Percentiles rank a stretch among this genome's conserved stretches.
These are phyloP conservation scores for Hystrix brachyura DNA, from an alignment of 2,113 vertebrate species.

Conservation along the genomic window DNA sequence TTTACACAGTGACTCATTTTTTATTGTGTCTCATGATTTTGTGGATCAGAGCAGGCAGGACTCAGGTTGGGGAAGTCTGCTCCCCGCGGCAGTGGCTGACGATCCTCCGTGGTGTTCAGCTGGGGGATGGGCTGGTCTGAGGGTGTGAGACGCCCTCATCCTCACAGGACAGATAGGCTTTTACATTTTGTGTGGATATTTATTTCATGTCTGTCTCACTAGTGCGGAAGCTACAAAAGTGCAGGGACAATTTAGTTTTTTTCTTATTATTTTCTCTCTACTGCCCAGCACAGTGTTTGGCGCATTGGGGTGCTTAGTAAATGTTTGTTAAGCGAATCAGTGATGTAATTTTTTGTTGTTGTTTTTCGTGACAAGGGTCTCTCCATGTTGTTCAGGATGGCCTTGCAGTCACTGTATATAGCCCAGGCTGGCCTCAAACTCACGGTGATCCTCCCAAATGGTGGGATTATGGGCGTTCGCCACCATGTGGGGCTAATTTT, in stretches of 20 bases:
- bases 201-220: neutral
- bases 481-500: neutral
- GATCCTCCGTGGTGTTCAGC: neutral
- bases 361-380: neutral
- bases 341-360: neutral
- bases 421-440: neutral
- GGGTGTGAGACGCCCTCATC: neutral
- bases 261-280: neutral
- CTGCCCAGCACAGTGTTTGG: neutral
- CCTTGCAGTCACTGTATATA: too few relatives aligned
- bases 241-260: neutral
- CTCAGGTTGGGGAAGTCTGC: neutral
- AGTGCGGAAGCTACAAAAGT: neutral
- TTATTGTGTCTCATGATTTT: neutral
- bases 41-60: neutral
- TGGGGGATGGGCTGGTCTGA: neutral
- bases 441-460: neutral
- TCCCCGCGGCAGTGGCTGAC: neutral
- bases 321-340: neutral
- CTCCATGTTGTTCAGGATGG: neutral
- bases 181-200: slow-evolving; percentile 19
- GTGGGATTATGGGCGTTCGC: neutral
- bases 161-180: neutral
- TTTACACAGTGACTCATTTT: neutral
- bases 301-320: neutral